Conservation (phyloP, 1,140 invertebrate species). For the Micrasema longulum region DNA sequence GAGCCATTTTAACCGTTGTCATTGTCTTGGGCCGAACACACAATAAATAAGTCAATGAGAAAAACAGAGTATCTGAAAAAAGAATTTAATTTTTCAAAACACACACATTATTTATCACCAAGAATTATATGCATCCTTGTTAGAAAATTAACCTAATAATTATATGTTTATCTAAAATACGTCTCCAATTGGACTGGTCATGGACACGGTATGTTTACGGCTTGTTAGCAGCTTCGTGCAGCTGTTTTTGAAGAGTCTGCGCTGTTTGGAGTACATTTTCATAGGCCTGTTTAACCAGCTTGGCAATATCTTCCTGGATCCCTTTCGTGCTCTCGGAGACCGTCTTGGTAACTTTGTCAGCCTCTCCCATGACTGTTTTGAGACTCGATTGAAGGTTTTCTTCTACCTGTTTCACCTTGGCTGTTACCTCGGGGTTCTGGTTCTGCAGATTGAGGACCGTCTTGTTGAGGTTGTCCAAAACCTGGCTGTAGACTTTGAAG, state of each 20-base stretch:
- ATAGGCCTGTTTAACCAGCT: slow-evolving; percentile 49
- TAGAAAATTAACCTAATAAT: no score
- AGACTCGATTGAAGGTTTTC: slow-evolving; percentile 46
- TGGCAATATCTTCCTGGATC: slow-evolving; percentile 46
- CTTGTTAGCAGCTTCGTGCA: slow-evolving; percentile 52
- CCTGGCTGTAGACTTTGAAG: slow-evolving; percentile 31
- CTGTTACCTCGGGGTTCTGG: slow-evolving; percentile 45
- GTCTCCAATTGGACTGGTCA: no score
- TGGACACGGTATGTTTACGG: no score
- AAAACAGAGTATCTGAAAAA: no score
- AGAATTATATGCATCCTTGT: no score
- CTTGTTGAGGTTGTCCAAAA: slow-evolving; percentile 49
- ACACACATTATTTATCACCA: no score
- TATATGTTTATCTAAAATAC: no score
- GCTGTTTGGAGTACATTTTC: slow-evolving; percentile 45
- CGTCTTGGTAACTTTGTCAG: slow-evolving; percentile 49
- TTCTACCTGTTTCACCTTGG: slow-evolving; percentile 45
- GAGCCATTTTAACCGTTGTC: no score
- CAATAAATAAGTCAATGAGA: no score
- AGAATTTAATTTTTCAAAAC: no score
- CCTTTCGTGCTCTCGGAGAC: slow-evolving; percentile 47
- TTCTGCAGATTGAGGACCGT: slow-evolving; percentile 45
- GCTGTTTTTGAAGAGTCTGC: slow-evolving; percentile 45
- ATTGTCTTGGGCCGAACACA: no score
- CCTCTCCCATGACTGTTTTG: slow-evolving; percentile 47